Evolutionary conservation across 2,797 vertebrate genomes (phyloP), one percentile per base, ranked within the genome.

Genomic region (Diplodus puntazzo): DNA sequence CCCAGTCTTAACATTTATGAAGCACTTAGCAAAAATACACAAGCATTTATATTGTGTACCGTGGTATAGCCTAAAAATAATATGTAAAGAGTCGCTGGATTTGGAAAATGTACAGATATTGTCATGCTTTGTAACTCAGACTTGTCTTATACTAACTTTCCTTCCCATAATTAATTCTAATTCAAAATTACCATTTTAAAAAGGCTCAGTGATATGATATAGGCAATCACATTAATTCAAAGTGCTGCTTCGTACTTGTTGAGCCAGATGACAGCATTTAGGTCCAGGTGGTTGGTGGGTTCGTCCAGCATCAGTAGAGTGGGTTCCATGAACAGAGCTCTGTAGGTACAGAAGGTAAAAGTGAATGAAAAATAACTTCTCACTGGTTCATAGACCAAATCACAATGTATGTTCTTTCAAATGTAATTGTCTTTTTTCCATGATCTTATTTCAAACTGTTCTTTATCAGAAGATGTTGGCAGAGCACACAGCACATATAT

Each of bases 211-310:
- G 17, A 62, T 0, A 49, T 16, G 13, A 55, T 20, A 5, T 0
- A 59, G 16, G n/a, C 16, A 53, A 69, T 69, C 4, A 5, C 14
- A 52, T 49, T 4, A 8, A 0, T 53, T 53, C 17, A 34, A 50
- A 75, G 34, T 49, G 20, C 2, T 0, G 16, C 0, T 18, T 53
- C 6, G 16, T 94, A 98, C 97, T 98, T 98, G 89, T 98, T 98
- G 18, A 98, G 97, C 97, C 97, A 98, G 94, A 98, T 98, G 89
- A 98, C 97, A 0, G 97, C 97, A 0, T 98, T 98, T 73, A 98
- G 95, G 82, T 98, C 97, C 88, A 98, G 89, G 85, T 98, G 97
- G 92, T 98, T 98, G 10, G 97, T 98, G 83, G 97, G 97, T 77
- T 98, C 97, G 0, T 98, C 97, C 92, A 98, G 88, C 97, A 98